Base-by-base conservation (phyloP, 1,140 invertebrate species). In the Bacillus rossius region DNA sequence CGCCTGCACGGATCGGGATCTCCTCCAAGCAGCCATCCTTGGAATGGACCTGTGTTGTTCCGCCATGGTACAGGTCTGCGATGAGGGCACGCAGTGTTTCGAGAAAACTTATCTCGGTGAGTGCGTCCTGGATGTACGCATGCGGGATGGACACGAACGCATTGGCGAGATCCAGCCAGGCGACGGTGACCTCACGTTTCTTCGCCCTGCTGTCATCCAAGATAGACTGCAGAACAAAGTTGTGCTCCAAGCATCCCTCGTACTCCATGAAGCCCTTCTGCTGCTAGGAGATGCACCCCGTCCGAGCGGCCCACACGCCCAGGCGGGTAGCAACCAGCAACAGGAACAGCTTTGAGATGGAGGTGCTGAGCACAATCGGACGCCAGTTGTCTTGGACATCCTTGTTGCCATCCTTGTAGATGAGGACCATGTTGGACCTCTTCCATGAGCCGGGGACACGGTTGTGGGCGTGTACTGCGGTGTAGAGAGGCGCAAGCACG, bases 231-330 rank as follows among this genome's bases (percentile, higher is more conserved):
- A 65, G 38, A 0, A 53, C 17, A 26, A 59, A 64, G 38, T 63
- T 65, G 55, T 68, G 61, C 38, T 67, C 64, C 8, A 63, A 25
- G 7, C 45, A 56, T 2, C 66, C 64, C 14, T 68, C 64, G 16
- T 38, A 51, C 2, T 52, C 50, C 1, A 42, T 10, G 47, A 65
- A 69, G 0, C 61, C 65, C 26, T 65, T 66, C 37, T 64, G 65
- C 0, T 3, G 10, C 16, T 10, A 1, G 20, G 19, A 25, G 2
- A 67, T 17, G 5, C 26, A 14, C 0, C 60, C 1, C 34, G 55
- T 47, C 0, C 41, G 10, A 0, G 8, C n/a, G 0, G 26, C 0
- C 65, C 63, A 66, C 4, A 8, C 26, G 0, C 23, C 25, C 1
- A 66, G 45, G 1, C 63, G 37, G 0, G 2, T 1, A 0, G 63